A percentile compares a stretch with the other conserved stretches of the same genome.
These are phyloP conservation scores for Entomobrya multifasciata DNA, from an alignment of 2,888 invertebrate genomes.

Conservation along the genomic window DNA sequence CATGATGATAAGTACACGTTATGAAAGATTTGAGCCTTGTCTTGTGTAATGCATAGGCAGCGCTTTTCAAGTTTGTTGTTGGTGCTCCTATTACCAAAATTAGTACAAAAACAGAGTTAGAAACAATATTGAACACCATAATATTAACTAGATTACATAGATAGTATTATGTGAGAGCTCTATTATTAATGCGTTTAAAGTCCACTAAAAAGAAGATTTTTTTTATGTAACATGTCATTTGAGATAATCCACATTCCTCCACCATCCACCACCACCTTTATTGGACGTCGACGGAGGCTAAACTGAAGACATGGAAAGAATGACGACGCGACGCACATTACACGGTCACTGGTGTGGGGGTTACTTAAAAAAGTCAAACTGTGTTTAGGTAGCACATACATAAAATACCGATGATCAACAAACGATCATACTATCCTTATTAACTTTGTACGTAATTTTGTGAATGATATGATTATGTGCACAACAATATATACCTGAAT, in stretches of 20 bases:
- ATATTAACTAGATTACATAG: slow-evolving; percentile 42
- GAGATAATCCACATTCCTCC: slow-evolving; percentile 3
- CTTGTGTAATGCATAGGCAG: no score
- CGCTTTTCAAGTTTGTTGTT: no score
- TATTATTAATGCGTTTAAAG: neutral
- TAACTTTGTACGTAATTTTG: neutral
- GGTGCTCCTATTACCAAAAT: no score
- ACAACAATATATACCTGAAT: no score
- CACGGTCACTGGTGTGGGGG: slow-evolving; percentile 35
- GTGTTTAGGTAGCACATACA: slow-evolving; percentile 60
- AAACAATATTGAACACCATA: slow-evolving; percentile 19
- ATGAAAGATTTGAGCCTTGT: no score
- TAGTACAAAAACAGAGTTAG: neutral
- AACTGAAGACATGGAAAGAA: slow-evolving; percentile 24
- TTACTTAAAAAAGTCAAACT: slow-evolving; percentile 55
- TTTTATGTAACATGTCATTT: slow-evolving; percentile 10
- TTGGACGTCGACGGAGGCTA: slow-evolving; percentile 12
- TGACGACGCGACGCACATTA: slow-evolving; percentile 28
- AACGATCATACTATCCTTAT: neutral
- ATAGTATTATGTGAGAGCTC: neutral
- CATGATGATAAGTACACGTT: no score
- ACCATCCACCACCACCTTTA: neutral
- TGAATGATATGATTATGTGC: neutral
- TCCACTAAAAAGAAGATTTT: no score
- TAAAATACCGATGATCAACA: neutral